Conservation (phyloP, 1,140 invertebrate species). For the Drosophila malerkotliana region DNA sequence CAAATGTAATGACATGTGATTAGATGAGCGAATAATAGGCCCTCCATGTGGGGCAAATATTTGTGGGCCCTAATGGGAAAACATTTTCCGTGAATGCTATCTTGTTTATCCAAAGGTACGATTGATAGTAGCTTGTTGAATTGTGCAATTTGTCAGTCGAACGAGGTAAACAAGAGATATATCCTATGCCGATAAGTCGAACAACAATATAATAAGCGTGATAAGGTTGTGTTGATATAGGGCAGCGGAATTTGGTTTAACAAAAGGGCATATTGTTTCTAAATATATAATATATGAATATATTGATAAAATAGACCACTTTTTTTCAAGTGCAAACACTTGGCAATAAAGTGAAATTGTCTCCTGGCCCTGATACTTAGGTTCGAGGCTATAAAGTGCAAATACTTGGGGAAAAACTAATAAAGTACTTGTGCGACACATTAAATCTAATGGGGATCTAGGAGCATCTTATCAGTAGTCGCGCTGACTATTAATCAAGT, state of each 20-base stretch:
- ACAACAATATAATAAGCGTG: constrained; percentile 3
- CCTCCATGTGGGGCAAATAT: constrained; percentile 4
- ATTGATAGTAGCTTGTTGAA: constrained; percentile 24
- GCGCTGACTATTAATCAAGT: constrained; percentile 13
- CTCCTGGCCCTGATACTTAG: constrained; percentile 1
- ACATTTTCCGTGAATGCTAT: constrained; percentile 29
- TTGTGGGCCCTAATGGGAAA: constrained; percentile 5
- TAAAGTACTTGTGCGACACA: constrained; percentile 48
- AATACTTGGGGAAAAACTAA: constrained; percentile 30
- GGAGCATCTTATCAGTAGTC: constrained; percentile 42
- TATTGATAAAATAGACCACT: not conserved
- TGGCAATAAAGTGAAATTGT: not conserved
- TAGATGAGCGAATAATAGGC: constrained; percentile 3
- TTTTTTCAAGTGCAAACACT: constrained; percentile 14
- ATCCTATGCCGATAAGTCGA: constrained; percentile 24
- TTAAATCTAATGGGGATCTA: constrained; percentile 50
- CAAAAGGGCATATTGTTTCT: not conserved
- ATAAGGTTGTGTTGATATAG: constrained; percentile 18
- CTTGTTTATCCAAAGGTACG: constrained; percentile 29
- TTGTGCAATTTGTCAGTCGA: constrained; percentile 29
- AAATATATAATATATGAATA: no score
- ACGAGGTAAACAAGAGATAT: constrained; percentile 32
- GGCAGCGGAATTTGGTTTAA: not conserved
- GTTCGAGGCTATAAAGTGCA: constrained; percentile 1
- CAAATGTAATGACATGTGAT: constrained; percentile 12